Evolutionary conservation across 2,113 vertebrate species (phyloP), one percentile per base, ranked within the genome.

Genomic region (Phycodurus eques): DNA sequence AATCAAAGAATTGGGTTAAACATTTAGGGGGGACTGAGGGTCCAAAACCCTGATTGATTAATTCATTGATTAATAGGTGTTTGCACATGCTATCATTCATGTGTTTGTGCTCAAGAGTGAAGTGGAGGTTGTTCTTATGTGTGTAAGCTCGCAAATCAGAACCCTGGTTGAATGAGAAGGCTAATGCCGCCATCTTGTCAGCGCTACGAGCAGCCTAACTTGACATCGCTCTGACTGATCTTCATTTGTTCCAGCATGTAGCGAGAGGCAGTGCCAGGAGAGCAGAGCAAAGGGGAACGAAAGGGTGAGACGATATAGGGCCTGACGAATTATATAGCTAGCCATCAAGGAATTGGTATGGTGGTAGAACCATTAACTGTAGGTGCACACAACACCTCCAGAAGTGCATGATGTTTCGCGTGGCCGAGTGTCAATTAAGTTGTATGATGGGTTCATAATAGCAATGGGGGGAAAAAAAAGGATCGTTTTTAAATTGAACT

Each of bases 191-290:
- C 83, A 83, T 87, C 87, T 85, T 87, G 81, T 87, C 71, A 62
- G 66, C 83, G 78, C 77, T 44, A 80, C 74, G 46, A 78, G 74
- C 77, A 86, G 85, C 82, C 86, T 83, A 87, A 84, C 78, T 89
- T 80, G 73, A 83, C 83, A 85, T 91, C 85, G 83, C 84, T 86
- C 72, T 15, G 15, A 75, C 85, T 83, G 84, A 89, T 91, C 85
- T 87, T 75, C 85, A 90, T 89, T 89, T 89, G 87, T 87, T 87
- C 83, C 81, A 79, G 66, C 75, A 31, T 79, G 81, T 75, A 75
- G 71, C 77, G 69, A 73, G 67, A 77, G 47, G 59, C 44, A 53
- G 79, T 56, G 0, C 11, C 43, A 59, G 70, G 68, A 69, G 3
- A 46, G 68, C 44, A 75, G 57, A 60, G 8, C 60, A 70, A 68